A percentile compares a stretch with the other conserved stretches of the same genome.
Evolutionary conservation across 1,140 invertebrate species (phyloP).

Genomic region (Microplitis demolitor): DNA sequence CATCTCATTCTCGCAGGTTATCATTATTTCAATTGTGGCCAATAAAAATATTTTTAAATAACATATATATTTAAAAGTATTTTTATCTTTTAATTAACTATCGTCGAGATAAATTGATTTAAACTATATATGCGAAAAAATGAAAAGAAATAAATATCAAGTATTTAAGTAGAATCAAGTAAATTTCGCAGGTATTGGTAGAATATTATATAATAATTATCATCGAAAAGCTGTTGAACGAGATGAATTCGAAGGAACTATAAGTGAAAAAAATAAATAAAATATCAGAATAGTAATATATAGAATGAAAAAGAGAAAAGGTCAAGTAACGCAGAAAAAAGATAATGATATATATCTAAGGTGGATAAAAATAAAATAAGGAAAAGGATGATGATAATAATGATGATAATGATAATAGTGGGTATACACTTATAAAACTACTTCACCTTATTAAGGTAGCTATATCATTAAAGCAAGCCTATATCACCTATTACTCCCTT

Average conservation of each 20-base stretch:
- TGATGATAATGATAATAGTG: constrained; percentile 25
- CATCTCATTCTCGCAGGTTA: constrained; percentile 26
- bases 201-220: constrained; percentile 46
- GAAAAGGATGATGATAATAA: constrained; percentile 6
- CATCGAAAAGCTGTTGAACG: constrained; percentile 16
- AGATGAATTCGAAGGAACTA: constrained; percentile 12
- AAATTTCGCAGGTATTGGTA: constrained; percentile 35
- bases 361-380: constrained; percentile 1
- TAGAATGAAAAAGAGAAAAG: constrained; percentile 7
- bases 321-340: constrained; percentile 6
- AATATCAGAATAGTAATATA: constrained; percentile 8
- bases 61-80: no score
- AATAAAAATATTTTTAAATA: no score
- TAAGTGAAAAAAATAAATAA: not conserved
- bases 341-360: not conserved
- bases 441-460: constrained; percentile 49
- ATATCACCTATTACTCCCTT: constrained; percentile 45
- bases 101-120: not conserved
- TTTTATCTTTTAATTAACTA: no score
- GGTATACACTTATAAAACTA: constrained; percentile 39
- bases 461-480: constrained; percentile 50
- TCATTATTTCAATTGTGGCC: not conserved
- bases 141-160: constrained; percentile 24
- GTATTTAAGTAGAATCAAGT: constrained; percentile 42
- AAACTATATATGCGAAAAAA: not conserved